Base-by-base conservation (phyloP, 2,888 invertebrate genomes). In the Alviniconcha strummeri region DNA sequence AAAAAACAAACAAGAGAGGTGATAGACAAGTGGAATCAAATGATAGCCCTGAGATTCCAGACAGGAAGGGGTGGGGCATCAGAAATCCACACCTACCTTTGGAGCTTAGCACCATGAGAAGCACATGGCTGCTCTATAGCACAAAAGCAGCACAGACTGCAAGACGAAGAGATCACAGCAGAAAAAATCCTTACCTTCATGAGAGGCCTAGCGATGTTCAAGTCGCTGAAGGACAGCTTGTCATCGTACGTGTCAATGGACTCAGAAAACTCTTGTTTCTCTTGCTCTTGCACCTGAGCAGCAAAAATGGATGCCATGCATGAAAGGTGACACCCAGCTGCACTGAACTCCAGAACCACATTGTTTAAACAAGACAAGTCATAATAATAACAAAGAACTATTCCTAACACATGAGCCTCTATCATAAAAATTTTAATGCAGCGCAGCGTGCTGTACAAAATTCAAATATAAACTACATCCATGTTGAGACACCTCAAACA, bases 121-220 rank as follows among this genome's bases (percentile, higher is more conserved):
- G 36, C 36, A 36, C 36, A 36, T 36, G 36, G 36, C 3, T 36
- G 36, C 36, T 36, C 3, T 36, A 36, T 36, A 36, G 36, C 36
- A 36, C 36, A 36, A 36, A 36, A 36, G 36, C 3, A 36, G 36
- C 36, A 74, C 13, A 75, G 60, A 17, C 67, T 55, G 0, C 3
- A 8, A 13, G 9, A 55, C 36, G 36, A 55, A 52, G 80, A 19
- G 71, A 15, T 17, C 15, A 36, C 36, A 36, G 36, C 36, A 36
- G 36, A 60, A 80, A 11, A 15, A 36, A 19, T 9, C 86, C 84
- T 84, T 92, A 95, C 96, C 93, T 98, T 98, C 92, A 99, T 95
- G 60, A 99, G 94, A 0, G 99, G 99, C 85, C 99, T 95, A 0
- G 99, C 99, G 55, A 99, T 94, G 94, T 99, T 98, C 98, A 99